A percentile compares a stretch with the other conserved stretches of the same genome.
These are phyloP conservation scores for Laticauda colubrina DNA, from an alignment of 2,113 vertebrate species.

Conservation along the genomic window DNA sequence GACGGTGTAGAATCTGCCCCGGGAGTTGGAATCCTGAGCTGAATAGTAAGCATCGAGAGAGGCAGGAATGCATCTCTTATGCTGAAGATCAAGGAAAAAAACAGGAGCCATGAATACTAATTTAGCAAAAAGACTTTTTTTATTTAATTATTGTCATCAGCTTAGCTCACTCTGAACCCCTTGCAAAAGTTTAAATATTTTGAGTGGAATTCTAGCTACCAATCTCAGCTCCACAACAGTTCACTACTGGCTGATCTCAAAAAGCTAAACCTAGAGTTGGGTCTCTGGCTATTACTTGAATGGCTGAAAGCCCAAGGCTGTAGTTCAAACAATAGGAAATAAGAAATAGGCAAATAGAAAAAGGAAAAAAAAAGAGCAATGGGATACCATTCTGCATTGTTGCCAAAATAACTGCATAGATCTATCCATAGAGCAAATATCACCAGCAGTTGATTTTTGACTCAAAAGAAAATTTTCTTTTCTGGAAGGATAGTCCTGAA, in stretches of 20 bases:
- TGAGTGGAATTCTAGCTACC: not conserved
- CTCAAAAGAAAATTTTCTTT: not conserved
- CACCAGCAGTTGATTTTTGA: not conserved
- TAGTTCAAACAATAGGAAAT: not conserved
- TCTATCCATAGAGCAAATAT: not conserved
- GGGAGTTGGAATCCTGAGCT: slow-evolving; percentile 90
- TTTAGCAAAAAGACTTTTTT: not conserved
- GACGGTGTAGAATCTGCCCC: slow-evolving; percentile 95
- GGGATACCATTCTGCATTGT: not conserved
- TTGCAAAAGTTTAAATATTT: not conserved
- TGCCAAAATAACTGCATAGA: not conserved
- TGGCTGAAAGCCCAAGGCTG: not conserved
- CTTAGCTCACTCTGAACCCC: not conserved
- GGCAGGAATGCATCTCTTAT: slow-evolving; percentile 96
- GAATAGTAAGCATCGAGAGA: slow-evolving; percentile 96
- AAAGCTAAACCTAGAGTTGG: not conserved
- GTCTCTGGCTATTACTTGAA: not conserved
- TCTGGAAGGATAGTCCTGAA: not conserved
- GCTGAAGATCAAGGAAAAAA: slow-evolving; percentile 68
- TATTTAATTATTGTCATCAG: not conserved
- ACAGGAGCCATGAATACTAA: slow-evolving; percentile 13
- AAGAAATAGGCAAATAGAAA: not conserved
- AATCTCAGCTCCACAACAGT: not conserved
- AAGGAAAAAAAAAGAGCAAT: not conserved
- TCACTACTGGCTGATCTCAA: not conserved